These are phyloP conservation scores for Lepidurus packardi DNA, from an alignment of 1,140 invertebrate species.

Conservation along the genomic window DNA sequence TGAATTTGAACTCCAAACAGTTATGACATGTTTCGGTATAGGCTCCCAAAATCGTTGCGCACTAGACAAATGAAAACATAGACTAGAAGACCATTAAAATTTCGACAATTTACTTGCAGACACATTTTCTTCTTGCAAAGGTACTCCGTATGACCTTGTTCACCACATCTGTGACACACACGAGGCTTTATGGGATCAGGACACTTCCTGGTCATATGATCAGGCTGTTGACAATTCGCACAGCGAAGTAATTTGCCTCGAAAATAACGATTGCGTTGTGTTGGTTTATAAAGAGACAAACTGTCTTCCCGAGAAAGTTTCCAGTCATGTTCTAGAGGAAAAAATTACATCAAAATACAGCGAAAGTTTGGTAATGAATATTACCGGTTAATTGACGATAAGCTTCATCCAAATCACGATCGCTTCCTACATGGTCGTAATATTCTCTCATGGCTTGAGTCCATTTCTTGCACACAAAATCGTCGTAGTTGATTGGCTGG, in stretches of 20 bases:
- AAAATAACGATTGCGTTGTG: slow-evolving; percentile 10
- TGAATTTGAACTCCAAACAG: not conserved
- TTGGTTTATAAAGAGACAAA: not conserved
- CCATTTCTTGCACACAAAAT: slow-evolving; percentile 18
- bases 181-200: slow-evolving; percentile 22
- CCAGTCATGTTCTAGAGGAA: not conserved
- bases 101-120: not conserved
- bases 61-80: slow-evolving; percentile 7
- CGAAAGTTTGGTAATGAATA: not conserved
- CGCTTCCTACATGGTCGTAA: slow-evolving; percentile 24
- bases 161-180: slow-evolving; percentile 24
- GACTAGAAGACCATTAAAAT: too few relatives aligned
- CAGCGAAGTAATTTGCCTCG: slow-evolving; percentile 20
- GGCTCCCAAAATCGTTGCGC: slow-evolving; percentile 1
- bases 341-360: not conserved
- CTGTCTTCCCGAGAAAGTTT: not conserved
- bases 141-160: slow-evolving; percentile 7
- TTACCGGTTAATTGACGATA: not conserved
- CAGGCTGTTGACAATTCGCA: slow-evolving; percentile 24
- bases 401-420: slow-evolving; percentile 15
- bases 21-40: slow-evolving; percentile 25
- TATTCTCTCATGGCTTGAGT: slow-evolving; percentile 23
- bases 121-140: slow-evolving; percentile 24
- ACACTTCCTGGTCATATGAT: slow-evolving; percentile 24
- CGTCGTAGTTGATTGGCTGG: not conserved